These are phyloP conservation scores for Nasalis larvatus DNA, from an alignment of 2,113 vertebrate species.

Conservation along the genomic window DNA sequence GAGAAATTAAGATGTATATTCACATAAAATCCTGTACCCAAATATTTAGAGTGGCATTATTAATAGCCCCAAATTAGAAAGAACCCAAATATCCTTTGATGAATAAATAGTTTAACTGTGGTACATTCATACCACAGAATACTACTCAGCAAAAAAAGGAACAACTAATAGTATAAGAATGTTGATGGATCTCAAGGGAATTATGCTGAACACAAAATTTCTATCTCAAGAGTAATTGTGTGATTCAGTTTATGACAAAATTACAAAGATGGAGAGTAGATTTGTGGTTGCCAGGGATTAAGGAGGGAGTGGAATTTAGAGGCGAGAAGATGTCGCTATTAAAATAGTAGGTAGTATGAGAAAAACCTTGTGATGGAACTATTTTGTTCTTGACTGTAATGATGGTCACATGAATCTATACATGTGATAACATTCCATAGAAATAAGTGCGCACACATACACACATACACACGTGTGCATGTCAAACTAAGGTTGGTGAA, in stretches of 20 bases:
- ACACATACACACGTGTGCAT: background rate
- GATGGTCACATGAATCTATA: background rate
- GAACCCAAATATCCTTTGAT: background rate
- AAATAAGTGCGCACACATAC: background rate
- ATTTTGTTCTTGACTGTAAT: background rate
- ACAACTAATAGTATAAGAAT: background rate
- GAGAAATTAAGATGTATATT: slow-evolving; percentile 1
- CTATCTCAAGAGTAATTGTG: background rate
- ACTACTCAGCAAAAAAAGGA: slow-evolving; percentile 11
- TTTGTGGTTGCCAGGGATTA: background rate
- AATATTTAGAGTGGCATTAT: background rate
- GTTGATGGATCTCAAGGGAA: background rate
- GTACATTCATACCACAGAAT: background rate
- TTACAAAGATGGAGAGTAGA: background rate
- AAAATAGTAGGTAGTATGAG: background rate
- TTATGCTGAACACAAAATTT: background rate
- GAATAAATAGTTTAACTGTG: background rate
- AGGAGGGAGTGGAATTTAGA: background rate
- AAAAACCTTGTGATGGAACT: background rate
- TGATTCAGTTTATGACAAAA: background rate
- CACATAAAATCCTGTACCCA: background rate
- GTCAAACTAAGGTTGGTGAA: background rate
- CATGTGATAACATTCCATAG: background rate
- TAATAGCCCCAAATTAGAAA: slow-evolving; percentile 1
- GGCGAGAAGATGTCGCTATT: background rate